Evolutionary conservation across 1,140 invertebrate species (phyloP).

Genomic region (Eueides isabella): DNA sequence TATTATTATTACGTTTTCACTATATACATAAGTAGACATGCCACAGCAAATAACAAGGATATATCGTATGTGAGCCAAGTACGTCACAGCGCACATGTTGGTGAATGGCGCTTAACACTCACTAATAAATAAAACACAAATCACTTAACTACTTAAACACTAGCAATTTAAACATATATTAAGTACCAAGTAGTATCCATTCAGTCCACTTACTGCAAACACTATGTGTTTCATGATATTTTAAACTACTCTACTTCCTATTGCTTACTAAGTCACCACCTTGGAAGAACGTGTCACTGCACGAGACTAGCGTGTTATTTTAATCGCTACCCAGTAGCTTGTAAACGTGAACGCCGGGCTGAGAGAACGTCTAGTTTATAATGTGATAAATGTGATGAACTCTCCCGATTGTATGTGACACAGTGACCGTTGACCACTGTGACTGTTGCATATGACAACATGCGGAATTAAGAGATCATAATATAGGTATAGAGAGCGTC

Average conservation of each 20-base stretch:
- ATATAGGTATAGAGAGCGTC: slow-evolving; percentile 48
- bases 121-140: slow-evolving; percentile 64
- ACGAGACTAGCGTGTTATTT: slow-evolving; percentile 63
- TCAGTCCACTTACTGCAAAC: slow-evolving; percentile 58
- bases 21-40: slow-evolving; percentile 80
- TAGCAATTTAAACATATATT: slow-evolving; percentile 74
- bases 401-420: too few relatives aligned
- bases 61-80: slow-evolving; percentile 69
- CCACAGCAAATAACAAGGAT: slow-evolving; percentile 74
- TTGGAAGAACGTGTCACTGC: slow-evolving; percentile 66
- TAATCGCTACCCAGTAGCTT: slow-evolving; percentile 47
- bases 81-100: slow-evolving; percentile 54
- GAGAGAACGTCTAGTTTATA: not conserved
- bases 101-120: slow-evolving; percentile 60
- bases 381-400: not conserved
- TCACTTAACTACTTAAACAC: slow-evolving; percentile 58
- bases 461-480: slow-evolving; percentile 57
- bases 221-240: slow-evolving; percentile 67
- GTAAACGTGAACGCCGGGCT: not conserved
- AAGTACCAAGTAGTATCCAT: slow-evolving; percentile 68
- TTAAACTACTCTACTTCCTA: slow-evolving; percentile 40
- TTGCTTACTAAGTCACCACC: slow-evolving; percentile 58
- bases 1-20: slow-evolving; percentile 72
- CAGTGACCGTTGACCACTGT: not conserved
- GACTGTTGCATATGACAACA: slow-evolving; percentile 21